Base-by-base conservation (phyloP, 2,888 invertebrate species). In the Rhogogaster chlorosoma region DNA sequence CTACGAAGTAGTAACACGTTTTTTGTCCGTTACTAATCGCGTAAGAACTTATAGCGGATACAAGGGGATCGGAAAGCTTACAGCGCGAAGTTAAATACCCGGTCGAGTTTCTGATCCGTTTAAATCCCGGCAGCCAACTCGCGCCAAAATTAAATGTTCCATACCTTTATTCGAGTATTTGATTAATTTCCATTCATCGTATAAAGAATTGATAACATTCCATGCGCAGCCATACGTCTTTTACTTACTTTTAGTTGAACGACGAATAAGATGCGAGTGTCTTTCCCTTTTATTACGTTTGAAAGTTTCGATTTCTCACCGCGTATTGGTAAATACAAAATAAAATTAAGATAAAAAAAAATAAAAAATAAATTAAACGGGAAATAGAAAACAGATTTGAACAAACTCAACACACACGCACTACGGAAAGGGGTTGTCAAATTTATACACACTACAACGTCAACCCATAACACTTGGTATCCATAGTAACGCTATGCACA, bases 381-480 rank as follows among this genome's bases (percentile, higher is more conserved):
- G 45, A 38, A 73, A 22, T n/a, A 1, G n/a, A 22, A 22, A 15
- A 15, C 10, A 70, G 9, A 36, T 75, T 75, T 38, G 36, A 32
- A 80, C 36, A 57, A 61, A 57, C 36, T 61, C 1, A 38, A 80
- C 80, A 80, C 80, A 36, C 78, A 15, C 80, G 26, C 57, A 61
- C 38, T 15, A 6, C 29, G 29, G 53, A 42, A 32, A 26, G 26
- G 77, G 15, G 12, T 42, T n/a, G 77, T 49, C 29, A 49, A 77
- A 77, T 80, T 80, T 22, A 38, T 61, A 12, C 80, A 80, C 80
- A 61, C 80, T 38, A 38, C 2, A 80, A 0, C 61, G 61, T 38
- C 36, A 29, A 45, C 29, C 70, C 83, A 70, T 70, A 70, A 83
- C 83, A 83, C 83, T 67, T 22, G 32, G 83, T 83, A 83, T 83